A percentile compares a stretch with the other conserved stretches of the same genome.
phyloP scores from a whole-genome alignment of 2,113 vertebrate species.

The Onychorhynchus coronatus region DNA sequence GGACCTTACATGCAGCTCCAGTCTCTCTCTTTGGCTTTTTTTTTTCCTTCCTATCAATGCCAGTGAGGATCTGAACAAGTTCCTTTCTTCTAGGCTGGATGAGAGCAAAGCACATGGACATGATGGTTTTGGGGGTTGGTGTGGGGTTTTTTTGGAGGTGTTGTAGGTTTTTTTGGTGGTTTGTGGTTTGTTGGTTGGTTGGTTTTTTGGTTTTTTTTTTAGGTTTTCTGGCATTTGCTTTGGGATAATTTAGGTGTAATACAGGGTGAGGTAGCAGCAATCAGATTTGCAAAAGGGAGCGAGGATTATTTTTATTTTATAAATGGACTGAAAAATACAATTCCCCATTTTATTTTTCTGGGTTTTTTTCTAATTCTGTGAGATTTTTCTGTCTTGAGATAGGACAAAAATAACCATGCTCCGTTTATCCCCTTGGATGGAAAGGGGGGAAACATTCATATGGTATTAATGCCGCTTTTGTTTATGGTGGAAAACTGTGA shows the following conservation, averaged over 20 bases:
- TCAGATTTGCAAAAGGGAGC: neutral
- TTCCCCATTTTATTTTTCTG: neutral
- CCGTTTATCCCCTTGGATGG: slow-evolving; percentile 25
- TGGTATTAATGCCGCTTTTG: slow-evolving; percentile 51
- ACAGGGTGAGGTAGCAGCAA: neutral
- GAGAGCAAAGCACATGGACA: neutral
- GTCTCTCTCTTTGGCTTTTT: neutral
- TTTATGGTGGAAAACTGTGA: slow-evolving; percentile 31
- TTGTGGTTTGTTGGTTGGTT: no score
- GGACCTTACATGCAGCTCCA: neutral
- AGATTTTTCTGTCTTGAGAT: neutral
- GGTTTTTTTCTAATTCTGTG: neutral
- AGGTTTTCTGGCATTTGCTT: neutral
- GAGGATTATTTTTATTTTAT: neutral
- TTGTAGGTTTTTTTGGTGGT: neutral
- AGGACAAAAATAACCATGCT: slow-evolving; percentile 14
- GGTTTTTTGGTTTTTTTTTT: neutral
- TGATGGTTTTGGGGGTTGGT: fast-evolving
- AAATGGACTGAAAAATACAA: neutral
- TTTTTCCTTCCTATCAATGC: fast-evolving
- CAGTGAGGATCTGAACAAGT: fast-evolving
- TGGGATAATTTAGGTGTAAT: neutral
- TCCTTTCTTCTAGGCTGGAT: neutral
- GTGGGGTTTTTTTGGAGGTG: neutral
- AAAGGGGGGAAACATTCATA: neutral